These are phyloP conservation scores for Neosilurus hyrtlii DNA, from an alignment of 2,797 vertebrate species.

Conservation along the genomic window DNA sequence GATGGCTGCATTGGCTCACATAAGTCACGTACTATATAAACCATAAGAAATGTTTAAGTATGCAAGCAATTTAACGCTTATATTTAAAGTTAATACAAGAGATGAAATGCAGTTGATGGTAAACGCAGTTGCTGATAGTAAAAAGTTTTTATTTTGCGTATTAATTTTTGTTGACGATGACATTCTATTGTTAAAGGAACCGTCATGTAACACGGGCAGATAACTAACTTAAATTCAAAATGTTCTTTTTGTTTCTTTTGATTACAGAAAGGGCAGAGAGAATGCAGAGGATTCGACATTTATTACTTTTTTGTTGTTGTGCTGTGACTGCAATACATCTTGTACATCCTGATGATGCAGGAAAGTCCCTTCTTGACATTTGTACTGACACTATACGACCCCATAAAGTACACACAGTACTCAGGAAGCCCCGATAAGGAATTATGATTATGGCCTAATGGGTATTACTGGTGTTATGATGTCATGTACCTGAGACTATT, in stretches of 20 bases:
- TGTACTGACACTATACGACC: background rate
- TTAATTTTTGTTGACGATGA: background rate
- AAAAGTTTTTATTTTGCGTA: background rate
- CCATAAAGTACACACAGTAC: background rate
- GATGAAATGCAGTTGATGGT: background rate
- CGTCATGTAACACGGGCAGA: background rate
- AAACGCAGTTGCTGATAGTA: background rate
- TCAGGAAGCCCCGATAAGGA: background rate
- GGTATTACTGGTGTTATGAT: conserved; percentile 16
- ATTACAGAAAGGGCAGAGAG: background rate
- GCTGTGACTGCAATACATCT: background rate
- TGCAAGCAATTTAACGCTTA: background rate
- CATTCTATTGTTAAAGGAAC: background rate
- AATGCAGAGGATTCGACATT: background rate
- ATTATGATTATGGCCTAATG: conserved; percentile 7
- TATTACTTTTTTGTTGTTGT: background rate
- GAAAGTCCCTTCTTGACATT: background rate
- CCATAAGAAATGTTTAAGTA: background rate
- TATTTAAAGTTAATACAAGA: background rate
- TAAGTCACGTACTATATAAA: no score
- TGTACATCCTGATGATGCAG: background rate
- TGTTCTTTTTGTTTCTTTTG: background rate
- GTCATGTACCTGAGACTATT: background rate
- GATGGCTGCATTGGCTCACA: background rate
- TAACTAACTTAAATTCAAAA: no score